phyloP scores from a whole-genome alignment of 2,797 vertebrate genomes.

The Syngnathus acus region DNA sequence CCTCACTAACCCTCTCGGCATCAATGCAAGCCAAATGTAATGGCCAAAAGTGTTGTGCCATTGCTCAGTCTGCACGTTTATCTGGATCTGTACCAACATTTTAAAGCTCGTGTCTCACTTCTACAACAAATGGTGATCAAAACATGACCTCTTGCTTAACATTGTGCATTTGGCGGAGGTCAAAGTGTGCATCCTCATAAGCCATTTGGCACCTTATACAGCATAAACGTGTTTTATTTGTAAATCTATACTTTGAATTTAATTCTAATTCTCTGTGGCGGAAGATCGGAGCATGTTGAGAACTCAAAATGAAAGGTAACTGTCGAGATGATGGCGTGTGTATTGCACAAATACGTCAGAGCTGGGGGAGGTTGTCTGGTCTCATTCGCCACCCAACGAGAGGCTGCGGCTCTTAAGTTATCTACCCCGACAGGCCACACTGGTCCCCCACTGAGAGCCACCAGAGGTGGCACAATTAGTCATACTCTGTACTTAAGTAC shows the following conservation, averaged over 20 bases:
- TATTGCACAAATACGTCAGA: slow-evolving; percentile 13
- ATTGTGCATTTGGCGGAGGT: not conserved
- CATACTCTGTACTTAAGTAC: not conserved
- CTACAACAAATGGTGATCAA: not conserved
- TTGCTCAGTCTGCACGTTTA: not conserved
- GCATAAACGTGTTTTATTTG: not conserved
- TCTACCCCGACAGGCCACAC: slow-evolving; percentile 51
- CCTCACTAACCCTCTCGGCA: not conserved
- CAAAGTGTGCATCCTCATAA: not conserved
- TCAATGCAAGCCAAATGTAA: not conserved
- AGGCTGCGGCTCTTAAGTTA: slow-evolving; percentile 41
- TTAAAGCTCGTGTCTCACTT: too few relatives aligned
- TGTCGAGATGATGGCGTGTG: slow-evolving; percentile 9
- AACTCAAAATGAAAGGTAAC: not conserved
- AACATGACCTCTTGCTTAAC: not conserved
- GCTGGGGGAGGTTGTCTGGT: slow-evolving; percentile 51
- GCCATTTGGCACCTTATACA: not conserved
- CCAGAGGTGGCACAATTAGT: slow-evolving; percentile 9
- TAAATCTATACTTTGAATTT: not conserved
- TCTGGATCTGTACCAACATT: too few relatives aligned
- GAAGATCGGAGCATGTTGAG: not conserved
- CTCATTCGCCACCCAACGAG: slow-evolving; percentile 42
- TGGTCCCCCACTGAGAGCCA: slow-evolving; percentile 51
- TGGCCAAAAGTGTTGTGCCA: not conserved
- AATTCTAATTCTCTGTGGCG: not conserved